Evolutionary conservation across 2,888 invertebrate species (phyloP), one percentile per base, ranked within the genome.

Genomic region (Leptopilina drosophilae): DNA sequence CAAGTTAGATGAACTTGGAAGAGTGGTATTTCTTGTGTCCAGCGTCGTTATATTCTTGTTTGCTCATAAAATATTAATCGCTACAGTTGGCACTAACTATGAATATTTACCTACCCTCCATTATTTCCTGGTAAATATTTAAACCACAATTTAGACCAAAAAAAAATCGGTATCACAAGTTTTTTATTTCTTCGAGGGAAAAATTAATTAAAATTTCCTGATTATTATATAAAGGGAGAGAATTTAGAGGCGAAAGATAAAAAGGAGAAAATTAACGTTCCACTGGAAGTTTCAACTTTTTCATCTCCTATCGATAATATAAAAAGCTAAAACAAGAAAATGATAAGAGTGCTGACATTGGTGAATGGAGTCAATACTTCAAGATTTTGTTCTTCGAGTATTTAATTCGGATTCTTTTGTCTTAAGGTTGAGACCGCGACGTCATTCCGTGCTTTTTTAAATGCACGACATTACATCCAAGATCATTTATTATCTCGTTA

Each of bases 401-500:
- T 73, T 73, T 73, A 73, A 73, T 73, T 73, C 73, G 33, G 12
- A 4, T n/a, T 53, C 73, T 73, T 73, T 73, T 73, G 73, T 73
- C 73, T 73, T 69, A 49, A 9, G 26, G 9, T 26, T 73, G 33
- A 33, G 53, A 73, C 73, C 33, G 33, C 73, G 56, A 73, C n/a
- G 73, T 59, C 56, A n/a, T 33, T 40, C 56, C 26, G 26, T 9
- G 5, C 14, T 56, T 73, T 73, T 56, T 73, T 56, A 73, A 59
- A 73, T 73, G 73, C 56, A 26, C 73, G 73, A 33, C 73, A 56
- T 73, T 40, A 73, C 56, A 73, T 56, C 56, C 42, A 11, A 33
- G 40, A 56, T 40, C 73, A 73, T 73, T 73, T 73, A 73, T 73
- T 59, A 73, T 73, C 73, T 73, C 73, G 56, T 73, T 73, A 73